These are phyloP conservation scores for Glaucopsyche alexis DNA, from an alignment of 2,888 invertebrate species.

Conservation along the genomic window DNA sequence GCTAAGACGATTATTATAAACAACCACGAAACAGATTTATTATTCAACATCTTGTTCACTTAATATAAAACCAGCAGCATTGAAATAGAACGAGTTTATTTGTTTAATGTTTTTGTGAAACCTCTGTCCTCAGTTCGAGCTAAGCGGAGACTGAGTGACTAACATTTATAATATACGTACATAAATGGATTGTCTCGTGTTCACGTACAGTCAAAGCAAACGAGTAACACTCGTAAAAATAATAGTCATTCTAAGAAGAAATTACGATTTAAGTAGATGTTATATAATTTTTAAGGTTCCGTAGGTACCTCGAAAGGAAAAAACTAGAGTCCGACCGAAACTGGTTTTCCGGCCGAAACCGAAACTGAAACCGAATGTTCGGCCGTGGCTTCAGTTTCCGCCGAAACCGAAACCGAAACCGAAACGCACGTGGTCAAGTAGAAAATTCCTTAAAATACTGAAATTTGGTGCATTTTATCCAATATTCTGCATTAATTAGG, in stretches of 20 bases:
- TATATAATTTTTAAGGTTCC: no score
- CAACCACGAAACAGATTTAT: conserved; percentile 15
- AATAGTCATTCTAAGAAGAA: neutral
- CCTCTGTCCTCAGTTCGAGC: conserved; percentile 22
- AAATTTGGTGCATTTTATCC: no score
- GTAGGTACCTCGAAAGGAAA: no score
- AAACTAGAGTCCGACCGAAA: no score
- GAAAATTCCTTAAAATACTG: no score
- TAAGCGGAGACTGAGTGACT: conserved; percentile 28
- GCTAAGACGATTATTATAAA: conserved; percentile 20
- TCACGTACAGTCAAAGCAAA: conserved; percentile 19
- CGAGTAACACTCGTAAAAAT: neutral
- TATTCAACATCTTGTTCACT: conserved; percentile 19
- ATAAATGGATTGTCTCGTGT: conserved; percentile 14
- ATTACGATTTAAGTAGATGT: neutral
- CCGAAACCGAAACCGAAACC: no score
- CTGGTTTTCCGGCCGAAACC: no score
- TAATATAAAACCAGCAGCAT: neutral
- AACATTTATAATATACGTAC: neutral
- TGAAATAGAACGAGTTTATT: conserved; percentile 1
- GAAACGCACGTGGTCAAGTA: no score
- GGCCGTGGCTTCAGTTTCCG: no score
- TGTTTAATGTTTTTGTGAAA: conserved; percentile 8
- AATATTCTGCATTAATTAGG: no score
- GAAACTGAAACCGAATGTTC: no score